Evolutionary conservation across 2,797 vertebrate genomes (phyloP).

Genomic region (Knipowitschia caucasica): DNA sequence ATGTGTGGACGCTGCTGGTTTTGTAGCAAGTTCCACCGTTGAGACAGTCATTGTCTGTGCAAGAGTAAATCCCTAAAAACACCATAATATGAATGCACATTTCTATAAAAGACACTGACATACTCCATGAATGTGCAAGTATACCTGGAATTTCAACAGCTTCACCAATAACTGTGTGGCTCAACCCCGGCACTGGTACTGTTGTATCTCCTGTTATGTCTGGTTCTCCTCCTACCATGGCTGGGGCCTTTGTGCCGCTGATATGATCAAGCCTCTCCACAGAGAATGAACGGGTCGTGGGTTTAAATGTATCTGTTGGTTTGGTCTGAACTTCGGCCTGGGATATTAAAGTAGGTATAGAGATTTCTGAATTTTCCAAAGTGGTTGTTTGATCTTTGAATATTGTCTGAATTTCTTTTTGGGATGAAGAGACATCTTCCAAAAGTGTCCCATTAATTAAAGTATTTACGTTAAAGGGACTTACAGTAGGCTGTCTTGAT

Average conservation of each 20-base stretch:
- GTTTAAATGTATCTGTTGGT: slow-evolving; percentile 4
- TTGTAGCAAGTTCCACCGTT: slow-evolving; percentile 89
- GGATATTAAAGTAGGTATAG: slow-evolving; percentile 13
- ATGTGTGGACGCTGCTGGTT: slow-evolving; percentile 75
- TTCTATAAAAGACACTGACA: not conserved
- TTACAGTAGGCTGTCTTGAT: slow-evolving; percentile 12
- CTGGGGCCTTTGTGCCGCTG: slow-evolving; percentile 9
- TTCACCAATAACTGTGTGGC: slow-evolving; percentile 60
- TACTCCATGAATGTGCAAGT: not conserved
- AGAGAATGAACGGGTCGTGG: slow-evolving; percentile 21
- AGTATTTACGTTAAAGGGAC: slow-evolving; percentile 12
- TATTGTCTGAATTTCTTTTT: slow-evolving; percentile 54
- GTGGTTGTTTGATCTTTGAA: slow-evolving; percentile 52
- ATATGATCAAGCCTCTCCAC: slow-evolving; percentile 21
- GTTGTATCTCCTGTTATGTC: slow-evolving; percentile 25
- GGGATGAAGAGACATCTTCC: slow-evolving; percentile 24
- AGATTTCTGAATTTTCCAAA: slow-evolving; percentile 35
- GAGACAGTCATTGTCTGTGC: slow-evolving; percentile 82
- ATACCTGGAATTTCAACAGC: slow-evolving; percentile 74
- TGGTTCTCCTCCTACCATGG: slow-evolving; percentile 21
- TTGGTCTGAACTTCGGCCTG: slow-evolving; percentile 34
- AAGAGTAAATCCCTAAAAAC: slow-evolving; percentile 78
- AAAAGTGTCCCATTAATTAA: slow-evolving; percentile 30
- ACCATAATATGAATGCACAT: not conserved
- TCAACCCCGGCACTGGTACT: slow-evolving; percentile 33